Percentiles rank a stretch among this genome's conserved stretches.
These are phyloP conservation scores for Amiota mariae DNA, from an alignment of 2,888 invertebrate species.

Conservation along the genomic window DNA sequence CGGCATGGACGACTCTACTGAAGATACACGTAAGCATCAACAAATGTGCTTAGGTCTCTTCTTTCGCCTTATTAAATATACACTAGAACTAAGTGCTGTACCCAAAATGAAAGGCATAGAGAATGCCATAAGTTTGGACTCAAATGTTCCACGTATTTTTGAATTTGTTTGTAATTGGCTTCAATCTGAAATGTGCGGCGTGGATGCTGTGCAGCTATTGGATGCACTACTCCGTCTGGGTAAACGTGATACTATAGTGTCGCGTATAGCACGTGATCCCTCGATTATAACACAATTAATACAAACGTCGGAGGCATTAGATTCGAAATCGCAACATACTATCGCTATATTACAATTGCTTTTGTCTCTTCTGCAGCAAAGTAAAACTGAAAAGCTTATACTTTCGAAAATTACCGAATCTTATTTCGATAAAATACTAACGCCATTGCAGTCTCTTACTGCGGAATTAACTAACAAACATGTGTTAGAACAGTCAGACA, in stretches of 20 bases:
- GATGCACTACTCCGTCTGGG: constrained; percentile 58
- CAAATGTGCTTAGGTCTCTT: constrained; percentile 65
- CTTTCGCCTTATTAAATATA: constrained; percentile 62
- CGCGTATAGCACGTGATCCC: constrained; percentile 63
- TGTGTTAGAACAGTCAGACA: constrained; percentile 54
- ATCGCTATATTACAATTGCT: constrained; percentile 64
- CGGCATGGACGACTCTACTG: constrained; percentile 62
- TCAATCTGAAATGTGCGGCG: constrained; percentile 63
- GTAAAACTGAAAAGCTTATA: constrained; percentile 69
- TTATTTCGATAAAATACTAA: constrained; percentile 71
- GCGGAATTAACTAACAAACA: constrained; percentile 56
- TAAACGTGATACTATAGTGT: constrained; percentile 50
- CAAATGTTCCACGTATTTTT: constrained; percentile 64
- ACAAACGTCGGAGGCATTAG: constrained; percentile 60
- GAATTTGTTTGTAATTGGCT: constrained; percentile 66
- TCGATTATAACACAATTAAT: constrained; percentile 62
- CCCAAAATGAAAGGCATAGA: constrained; percentile 52
- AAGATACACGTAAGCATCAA: constrained; percentile 66
- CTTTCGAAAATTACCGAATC: constrained; percentile 70
- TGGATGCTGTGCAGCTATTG: constrained; percentile 65
- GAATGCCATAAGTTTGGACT: constrained; percentile 64
- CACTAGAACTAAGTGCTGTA: constrained; percentile 59
- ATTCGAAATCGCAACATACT: constrained; percentile 58
- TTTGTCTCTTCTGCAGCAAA: constrained; percentile 61
- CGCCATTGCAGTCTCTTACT: constrained; percentile 57